Percentiles rank a stretch among this genome's conserved stretches.
These are phyloP conservation scores for Hylaea fasciaria DNA, from an alignment of 2,888 invertebrate species.

Conservation along the genomic window DNA sequence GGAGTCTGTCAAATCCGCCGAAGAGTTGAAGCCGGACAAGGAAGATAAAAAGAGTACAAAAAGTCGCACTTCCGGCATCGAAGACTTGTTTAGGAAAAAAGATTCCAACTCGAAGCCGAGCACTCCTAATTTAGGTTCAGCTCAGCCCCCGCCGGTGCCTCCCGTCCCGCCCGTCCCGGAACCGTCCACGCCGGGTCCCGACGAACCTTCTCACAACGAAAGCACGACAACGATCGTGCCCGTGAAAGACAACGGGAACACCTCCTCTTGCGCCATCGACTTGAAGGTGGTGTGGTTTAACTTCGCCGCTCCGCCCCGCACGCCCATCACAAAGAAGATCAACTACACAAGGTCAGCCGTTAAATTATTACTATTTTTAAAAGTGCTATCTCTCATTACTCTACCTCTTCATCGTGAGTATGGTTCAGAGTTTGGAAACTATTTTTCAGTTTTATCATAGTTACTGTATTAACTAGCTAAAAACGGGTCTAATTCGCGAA, in stretches of 20 bases:
- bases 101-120: constrained; percentile 86
- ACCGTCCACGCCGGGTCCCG: constrained; percentile 68
- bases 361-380: no score
- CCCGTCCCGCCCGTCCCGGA: constrained; percentile 63
- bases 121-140: constrained; percentile 83
- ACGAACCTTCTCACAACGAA: constrained; percentile 71
- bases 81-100: constrained; percentile 79
- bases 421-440: no score
- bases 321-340: constrained; percentile 96
- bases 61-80: constrained; percentile 73
- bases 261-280: constrained; percentile 94
- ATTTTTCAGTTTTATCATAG: no score
- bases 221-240: constrained; percentile 70
- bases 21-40: constrained; percentile 73
- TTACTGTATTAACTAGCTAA: no score
- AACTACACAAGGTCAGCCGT: constrained; percentile 92
- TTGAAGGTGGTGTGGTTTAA: constrained; percentile 98
- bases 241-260: constrained; percentile 89
- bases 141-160: constrained; percentile 67
- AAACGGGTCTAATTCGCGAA: no score
- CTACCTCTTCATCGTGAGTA: no score
- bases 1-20: constrained; percentile 79
- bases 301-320: constrained; percentile 98
- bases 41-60: constrained; percentile 60
- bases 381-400: no score